Evolutionary conservation across 2,888 invertebrate genomes (phyloP).

Genomic region (Nasonovia ribisnigri): DNA sequence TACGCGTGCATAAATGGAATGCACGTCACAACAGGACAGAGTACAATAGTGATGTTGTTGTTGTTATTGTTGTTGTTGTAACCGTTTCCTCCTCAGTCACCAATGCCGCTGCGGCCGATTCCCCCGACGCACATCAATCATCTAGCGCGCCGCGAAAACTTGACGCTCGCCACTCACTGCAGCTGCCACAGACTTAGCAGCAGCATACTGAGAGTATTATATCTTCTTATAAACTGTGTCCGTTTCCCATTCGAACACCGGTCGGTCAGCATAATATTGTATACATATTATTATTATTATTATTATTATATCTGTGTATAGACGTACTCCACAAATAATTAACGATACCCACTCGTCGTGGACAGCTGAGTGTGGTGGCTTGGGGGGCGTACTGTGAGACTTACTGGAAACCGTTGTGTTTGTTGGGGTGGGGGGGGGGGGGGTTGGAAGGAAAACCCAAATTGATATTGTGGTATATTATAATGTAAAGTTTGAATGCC

Average conservation of each 20-base stretch:
- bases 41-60: not conserved
- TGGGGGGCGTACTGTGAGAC: not conserved
- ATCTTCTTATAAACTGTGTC: not conserved
- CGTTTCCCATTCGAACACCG: not conserved
- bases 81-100: not conserved
- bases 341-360: not conserved
- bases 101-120: not conserved
- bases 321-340: not conserved
- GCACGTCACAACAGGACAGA: not conserved
- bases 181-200: not conserved
- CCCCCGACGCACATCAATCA: slow-evolving; percentile 7
- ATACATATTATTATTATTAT: not conserved
- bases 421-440: not conserved
- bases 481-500: not conserved
- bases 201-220: not conserved
- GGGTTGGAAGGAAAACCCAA: not conserved
- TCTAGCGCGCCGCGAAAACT: not conserved
- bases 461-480: not conserved
- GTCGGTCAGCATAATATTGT: not conserved
- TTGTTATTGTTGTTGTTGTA: not conserved
- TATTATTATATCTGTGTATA: not conserved
- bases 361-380: not conserved
- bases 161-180: not conserved
- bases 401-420: not conserved
- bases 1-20: not conserved